phyloP scores from a whole-genome alignment of 2,797 vertebrate genomes.

The Chiloscyllium punctatum region DNA sequence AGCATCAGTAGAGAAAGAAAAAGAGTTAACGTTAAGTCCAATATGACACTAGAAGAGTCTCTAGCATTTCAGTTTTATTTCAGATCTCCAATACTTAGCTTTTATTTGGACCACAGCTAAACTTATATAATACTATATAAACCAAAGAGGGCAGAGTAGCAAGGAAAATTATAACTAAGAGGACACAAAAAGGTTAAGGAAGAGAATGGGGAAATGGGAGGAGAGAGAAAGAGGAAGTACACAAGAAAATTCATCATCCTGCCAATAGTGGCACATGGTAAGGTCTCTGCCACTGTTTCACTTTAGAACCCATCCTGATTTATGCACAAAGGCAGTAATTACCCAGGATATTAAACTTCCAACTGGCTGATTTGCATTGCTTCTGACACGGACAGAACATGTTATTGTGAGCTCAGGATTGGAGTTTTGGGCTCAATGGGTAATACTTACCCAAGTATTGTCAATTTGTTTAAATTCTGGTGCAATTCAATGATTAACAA shows the following conservation, averaged over 20 bases:
- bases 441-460: neutral
- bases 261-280: neutral
- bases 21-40: too few relatives aligned
- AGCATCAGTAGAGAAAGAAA: too few relatives aligned
- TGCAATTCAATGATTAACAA: neutral
- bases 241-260: neutral
- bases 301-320: neutral
- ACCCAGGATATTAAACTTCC: neutral
- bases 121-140: too few relatives aligned
- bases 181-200: too few relatives aligned
- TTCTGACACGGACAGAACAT: neutral
- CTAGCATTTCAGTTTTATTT: too few relatives aligned
- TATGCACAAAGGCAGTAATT: too few relatives aligned
- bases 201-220: neutral
- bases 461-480: neutral
- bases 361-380: neutral
- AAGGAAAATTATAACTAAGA: neutral
- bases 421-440: neutral
- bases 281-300: neutral
- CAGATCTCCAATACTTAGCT: too few relatives aligned
- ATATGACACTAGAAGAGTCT: too few relatives aligned
- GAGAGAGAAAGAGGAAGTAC: neutral
- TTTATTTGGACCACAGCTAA: too few relatives aligned
- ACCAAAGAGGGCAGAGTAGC: neutral
- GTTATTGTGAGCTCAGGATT: neutral